Evolutionary conservation across 2,113 vertebrate species (phyloP).

Genomic region (Copsychus sechellarum): DNA sequence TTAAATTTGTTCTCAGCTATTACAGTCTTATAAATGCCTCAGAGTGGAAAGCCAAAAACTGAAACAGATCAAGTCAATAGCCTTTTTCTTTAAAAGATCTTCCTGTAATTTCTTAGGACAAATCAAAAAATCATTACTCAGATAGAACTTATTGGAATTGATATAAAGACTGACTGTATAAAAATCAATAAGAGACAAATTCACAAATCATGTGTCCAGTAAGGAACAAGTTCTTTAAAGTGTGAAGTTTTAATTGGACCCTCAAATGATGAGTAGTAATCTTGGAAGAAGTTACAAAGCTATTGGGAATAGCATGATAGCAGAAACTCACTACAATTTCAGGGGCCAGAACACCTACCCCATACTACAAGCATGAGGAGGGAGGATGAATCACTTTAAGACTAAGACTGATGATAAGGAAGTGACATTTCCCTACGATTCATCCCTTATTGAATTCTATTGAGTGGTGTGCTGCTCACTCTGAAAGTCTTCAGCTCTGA

Average conservation of each 20-base stretch:
- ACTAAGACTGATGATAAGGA: slow-evolving; percentile 42
- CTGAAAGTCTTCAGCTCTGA: not conserved
- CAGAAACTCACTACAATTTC: not conserved
- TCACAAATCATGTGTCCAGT: not conserved
- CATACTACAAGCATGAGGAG: not conserved
- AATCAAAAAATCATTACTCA: slow-evolving; percentile 13
- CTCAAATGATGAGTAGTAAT: not conserved
- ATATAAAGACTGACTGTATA: not conserved
- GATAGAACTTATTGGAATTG: not conserved
- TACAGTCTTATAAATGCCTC: not conserved
- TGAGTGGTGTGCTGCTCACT: slow-evolving; percentile 2
- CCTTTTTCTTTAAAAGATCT: not conserved
- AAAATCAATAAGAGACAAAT: slow-evolving; percentile 5
- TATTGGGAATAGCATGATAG: not conserved
- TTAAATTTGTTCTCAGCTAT: not conserved
- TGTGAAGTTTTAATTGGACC: not conserved
- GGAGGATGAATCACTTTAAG: slow-evolving; percentile 18
- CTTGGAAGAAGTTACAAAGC: not conserved
- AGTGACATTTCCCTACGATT: slow-evolving; percentile 42
- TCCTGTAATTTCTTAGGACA: not conserved
- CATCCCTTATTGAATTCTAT: not conserved
- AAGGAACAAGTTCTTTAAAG: not conserved
- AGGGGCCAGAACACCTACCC: not conserved
- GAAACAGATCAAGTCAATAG: not conserved
- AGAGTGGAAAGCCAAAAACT: not conserved